phyloP scores from a whole-genome alignment of 1,140 invertebrate species.

The Druon quercuslanigerum region DNA sequence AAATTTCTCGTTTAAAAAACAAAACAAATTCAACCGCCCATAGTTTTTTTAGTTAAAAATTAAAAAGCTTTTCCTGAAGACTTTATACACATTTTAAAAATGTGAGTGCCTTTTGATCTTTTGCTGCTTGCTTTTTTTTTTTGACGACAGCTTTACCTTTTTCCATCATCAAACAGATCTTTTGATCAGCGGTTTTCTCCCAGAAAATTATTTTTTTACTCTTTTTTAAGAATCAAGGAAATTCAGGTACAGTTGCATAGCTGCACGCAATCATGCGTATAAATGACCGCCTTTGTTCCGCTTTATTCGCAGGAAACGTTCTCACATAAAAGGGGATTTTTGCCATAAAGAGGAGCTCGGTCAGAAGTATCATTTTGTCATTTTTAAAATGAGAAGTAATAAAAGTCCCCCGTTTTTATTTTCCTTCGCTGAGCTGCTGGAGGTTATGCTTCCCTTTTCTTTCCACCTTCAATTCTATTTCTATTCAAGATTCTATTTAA shows the following conservation, averaged over 20 bases:
- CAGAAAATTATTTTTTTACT: not conserved
- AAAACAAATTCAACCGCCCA: too few relatives aligned
- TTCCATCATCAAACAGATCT: not conserved
- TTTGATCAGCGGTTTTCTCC: not conserved
- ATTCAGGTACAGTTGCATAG: slow-evolving; percentile 14
- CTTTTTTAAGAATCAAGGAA: slow-evolving; percentile 2
- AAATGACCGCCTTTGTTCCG: slow-evolving; percentile 28
- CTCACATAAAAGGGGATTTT: slow-evolving; percentile 28
- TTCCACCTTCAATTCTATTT: not conserved
- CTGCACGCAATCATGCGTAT: slow-evolving; percentile 25
- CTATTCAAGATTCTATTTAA: slow-evolving; percentile 1
- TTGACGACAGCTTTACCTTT: too few relatives aligned
- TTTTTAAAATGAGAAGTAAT: slow-evolving; percentile 14
- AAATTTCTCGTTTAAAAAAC: too few relatives aligned
- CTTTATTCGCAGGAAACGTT: slow-evolving; percentile 25
- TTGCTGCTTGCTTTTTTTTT: too few relatives aligned
- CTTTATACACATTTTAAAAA: too few relatives aligned
- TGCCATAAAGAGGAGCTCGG: slow-evolving; percentile 17
- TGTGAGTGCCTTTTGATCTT: too few relatives aligned
- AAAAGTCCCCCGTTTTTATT: slow-evolving; percentile 10
- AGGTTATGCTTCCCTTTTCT: not conserved
- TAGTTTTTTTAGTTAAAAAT: too few relatives aligned
- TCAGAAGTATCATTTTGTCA: slow-evolving; percentile 29
- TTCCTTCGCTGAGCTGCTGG: not conserved
- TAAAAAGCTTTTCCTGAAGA: too few relatives aligned